Evolutionary conservation across 2,113 vertebrate genomes (phyloP).

Genomic region (Gobiocypris rarus): DNA sequence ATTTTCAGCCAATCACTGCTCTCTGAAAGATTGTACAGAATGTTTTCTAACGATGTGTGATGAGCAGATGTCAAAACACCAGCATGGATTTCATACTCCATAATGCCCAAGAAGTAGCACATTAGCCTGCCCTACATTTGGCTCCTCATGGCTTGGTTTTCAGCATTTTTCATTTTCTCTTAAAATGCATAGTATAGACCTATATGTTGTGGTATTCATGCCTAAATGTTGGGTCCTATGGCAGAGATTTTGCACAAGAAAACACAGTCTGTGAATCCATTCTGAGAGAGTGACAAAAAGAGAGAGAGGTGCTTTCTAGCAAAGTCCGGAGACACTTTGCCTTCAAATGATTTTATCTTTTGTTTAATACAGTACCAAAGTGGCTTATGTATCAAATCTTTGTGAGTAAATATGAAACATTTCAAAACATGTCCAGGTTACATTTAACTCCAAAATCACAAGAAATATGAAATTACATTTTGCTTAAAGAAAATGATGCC

Average conservation of each 20-base stretch:
- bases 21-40: not conserved
- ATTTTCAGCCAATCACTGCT: slow-evolving; percentile 7
- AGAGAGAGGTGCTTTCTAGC: not conserved
- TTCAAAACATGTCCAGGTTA: no score
- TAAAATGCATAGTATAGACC: slow-evolving; percentile 56
- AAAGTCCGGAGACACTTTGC: not conserved
- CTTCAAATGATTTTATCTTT: not conserved
- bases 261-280: slow-evolving; percentile 25
- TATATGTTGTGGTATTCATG: not conserved
- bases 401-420: no score
- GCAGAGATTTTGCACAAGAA: not conserved
- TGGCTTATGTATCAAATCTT: no score
- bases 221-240: not conserved
- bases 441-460: no score
- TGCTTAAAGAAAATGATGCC: no score
- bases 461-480: no score
- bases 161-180: slow-evolving; percentile 36
- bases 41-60: slow-evolving; percentile 7
- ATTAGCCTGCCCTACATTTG: slow-evolving; percentile 1
- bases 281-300: not conserved
- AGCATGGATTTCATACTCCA: not conserved
- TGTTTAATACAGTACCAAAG: no score
- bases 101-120: not conserved
- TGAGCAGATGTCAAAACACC: slow-evolving; percentile 5
- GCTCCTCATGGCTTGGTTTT: slow-evolving; percentile 37